phyloP scores from a whole-genome alignment of 1,140 invertebrate genomes.

The Lepidotrigona ventralis region DNA sequence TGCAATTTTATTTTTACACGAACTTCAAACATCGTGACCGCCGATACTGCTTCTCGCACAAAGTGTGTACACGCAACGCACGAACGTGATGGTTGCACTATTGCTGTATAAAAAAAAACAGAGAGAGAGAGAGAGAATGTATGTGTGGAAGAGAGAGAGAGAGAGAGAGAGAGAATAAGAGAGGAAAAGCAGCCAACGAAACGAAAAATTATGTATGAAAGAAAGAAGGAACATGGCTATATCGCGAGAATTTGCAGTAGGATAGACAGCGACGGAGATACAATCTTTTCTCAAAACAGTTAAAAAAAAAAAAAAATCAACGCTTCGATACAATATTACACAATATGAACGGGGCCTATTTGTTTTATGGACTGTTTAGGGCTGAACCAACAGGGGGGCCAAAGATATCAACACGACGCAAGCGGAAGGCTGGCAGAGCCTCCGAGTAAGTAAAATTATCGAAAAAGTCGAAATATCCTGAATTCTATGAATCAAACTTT shows the following conservation, averaged over 20 bases:
- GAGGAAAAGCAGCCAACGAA: neutral
- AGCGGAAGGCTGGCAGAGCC: constrained; percentile 80
- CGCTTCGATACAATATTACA: constrained; percentile 59
- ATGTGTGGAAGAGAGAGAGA: neutral
- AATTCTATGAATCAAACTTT: constrained; percentile 66
- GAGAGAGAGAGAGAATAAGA: neutral
- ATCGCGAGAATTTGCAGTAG: neutral
- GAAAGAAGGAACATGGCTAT: constrained; percentile 2
- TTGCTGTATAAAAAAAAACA: constrained; percentile 4
- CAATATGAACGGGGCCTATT: constrained; percentile 75
- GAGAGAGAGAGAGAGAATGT: neutral
- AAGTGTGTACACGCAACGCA: constrained; percentile 44
- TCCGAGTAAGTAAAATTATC: constrained; percentile 79
- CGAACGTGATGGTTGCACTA: constrained; percentile 23
- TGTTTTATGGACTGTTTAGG: constrained; percentile 80
- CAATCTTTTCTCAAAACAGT: constrained; percentile 1
- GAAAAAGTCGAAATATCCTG: constrained; percentile 67
- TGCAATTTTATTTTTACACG: constrained; percentile 24
- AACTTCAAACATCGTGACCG: constrained; percentile 9
- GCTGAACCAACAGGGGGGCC: constrained; percentile 80
- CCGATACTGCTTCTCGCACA: constrained; percentile 45
- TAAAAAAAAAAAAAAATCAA: constrained; percentile 25
- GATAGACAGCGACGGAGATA: neutral
- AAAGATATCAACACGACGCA: constrained; percentile 80
- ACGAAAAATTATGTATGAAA: neutral